Percentiles rank a stretch among this genome's conserved stretches.
Conservation (phyloP, 2,797 vertebrate species). For the Acanthurus lineatus region DNA sequence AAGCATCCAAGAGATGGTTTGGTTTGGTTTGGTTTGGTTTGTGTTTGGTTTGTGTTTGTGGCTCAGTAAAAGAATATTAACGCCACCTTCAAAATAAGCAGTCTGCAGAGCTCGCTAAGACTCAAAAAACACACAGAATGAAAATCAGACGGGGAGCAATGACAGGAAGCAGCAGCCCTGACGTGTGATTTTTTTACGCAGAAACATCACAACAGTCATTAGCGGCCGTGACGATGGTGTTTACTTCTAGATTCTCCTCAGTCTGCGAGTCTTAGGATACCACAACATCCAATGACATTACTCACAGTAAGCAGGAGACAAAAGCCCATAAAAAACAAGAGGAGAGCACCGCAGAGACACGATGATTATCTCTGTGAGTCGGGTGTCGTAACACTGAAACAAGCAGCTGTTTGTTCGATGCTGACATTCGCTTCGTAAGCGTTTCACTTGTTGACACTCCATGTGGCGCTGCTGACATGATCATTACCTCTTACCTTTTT, state of each 20-base stretch:
- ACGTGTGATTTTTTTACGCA: constrained; percentile 6
- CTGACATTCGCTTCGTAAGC: constrained; percentile 27
- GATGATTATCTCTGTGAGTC: constrained; percentile 16
- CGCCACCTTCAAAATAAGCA: constrained; percentile 13
- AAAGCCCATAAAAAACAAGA: constrained; percentile 16
- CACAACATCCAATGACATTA: constrained; percentile 16
- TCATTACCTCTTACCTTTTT: background rate
- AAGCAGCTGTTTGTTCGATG: constrained; percentile 18
- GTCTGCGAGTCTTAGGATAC: background rate
- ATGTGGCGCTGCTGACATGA: background rate
- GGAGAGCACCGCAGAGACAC: background rate
- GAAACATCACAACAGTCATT: constrained; percentile 58
- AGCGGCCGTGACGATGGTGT: constrained; percentile 45
- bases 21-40: background rate
- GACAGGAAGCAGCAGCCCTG: constrained; percentile 24
- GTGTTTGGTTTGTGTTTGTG: background rate
- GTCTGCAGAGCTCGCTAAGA: background rate
- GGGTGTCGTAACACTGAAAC: background rate
- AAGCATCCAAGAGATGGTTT: background rate
- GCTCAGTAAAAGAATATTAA: constrained; percentile 2
- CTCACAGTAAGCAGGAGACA: constrained; percentile 32
- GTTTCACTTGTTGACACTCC: constrained; percentile 9
- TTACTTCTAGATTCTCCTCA: constrained; percentile 46
- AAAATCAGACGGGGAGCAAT: constrained; percentile 1
- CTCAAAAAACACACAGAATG: no score